Evolutionary conservation across 2,113 vertebrate species (phyloP), one percentile per base, ranked within the genome.

Genomic region (Podilymbus podiceps): DNA sequence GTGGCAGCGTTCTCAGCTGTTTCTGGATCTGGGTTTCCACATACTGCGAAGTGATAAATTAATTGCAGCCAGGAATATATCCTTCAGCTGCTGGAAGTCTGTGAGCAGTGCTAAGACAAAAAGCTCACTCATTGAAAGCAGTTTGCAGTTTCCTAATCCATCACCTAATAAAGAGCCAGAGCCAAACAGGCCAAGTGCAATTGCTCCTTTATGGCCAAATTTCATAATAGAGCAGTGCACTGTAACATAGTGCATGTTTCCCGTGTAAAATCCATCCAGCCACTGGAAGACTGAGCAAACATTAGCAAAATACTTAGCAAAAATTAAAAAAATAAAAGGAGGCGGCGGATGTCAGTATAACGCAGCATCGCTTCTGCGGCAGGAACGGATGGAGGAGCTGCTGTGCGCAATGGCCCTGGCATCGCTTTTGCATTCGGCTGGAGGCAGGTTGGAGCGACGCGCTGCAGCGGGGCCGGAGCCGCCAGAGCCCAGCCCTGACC

Each of bases 391-490:
- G 66, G 66, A 55, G 66, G 60, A 60, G 27, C 40, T 5, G 23
- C 66, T 25, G 23, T 4, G 27, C 4, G 15, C n/a, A 9, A 9
- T 1, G 19, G 66, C 24, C 5, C 0, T 0, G 3, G 49, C 31
- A 25, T 46, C 0, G 0, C 60, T 35, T 44, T 40, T 73, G 47
- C 19, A 9, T 76, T 62, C 1, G 2, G 2, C 75, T 59, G 47
- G 69, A 22, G 1, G 9, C 30, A 13, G 25, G 44, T 44, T 53
- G 84, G 79, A 77, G 38, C 31, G 1, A 11, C 1, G 1, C 5
- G 2, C 47, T 40, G 53, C 53, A 67, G 38, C 27, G 38, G 35
- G 58, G 8, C 40, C 2, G 22, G 7, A 3, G 14, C 40, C 13
- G 16, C 33, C 42, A 35, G 31, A 62, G 8, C 52, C 42, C 14